Evolutionary conservation across 2,888 invertebrate species (phyloP), one percentile per base, ranked within the genome.

Genomic region (Parelbella ahira): DNA sequence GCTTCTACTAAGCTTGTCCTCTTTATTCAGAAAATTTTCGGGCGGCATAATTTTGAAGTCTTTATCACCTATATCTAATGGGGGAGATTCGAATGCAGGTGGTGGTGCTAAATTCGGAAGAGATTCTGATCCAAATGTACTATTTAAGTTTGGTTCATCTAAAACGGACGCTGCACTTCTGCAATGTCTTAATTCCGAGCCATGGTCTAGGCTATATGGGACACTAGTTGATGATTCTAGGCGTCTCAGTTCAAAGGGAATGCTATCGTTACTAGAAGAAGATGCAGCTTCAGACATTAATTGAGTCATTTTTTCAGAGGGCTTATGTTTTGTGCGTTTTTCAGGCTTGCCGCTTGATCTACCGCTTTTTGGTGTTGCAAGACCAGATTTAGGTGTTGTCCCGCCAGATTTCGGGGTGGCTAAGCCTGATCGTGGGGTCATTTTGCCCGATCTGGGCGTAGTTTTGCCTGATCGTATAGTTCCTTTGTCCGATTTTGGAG

Each of bases 101-200:
- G 91, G 90, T 30, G 91, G 91, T 30, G 90, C 91, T 57, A 93
- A 82, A 71, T 93, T 93, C 4, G 93, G 93, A 66, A 93, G 78
- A 11, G 93, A 93, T 72, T 93, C 93, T 19, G 93, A 92, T 44
- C 91, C 90, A 53, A 87, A 88, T 8, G 74, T 79, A 51, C 77
- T 84, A 51, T 78, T 83, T 39, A 84, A 57, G 47, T 89, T 90
- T 1, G 88, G 76, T 62, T 91, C 91, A 47, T 89, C 89, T 51
- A 88, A 73, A 36, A 90, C 84, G 19, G 89, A 89, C 18, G 89
- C 88, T 34, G 89, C 89, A 62, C 90, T 90, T 60, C 88, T 76
- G 48, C 89, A 89, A 58, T 89, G 90, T 42, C 90, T 68, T 51
- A 89, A 68, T 54, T 88, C 88, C 32, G 83, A 77, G 1, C 87